A percentile compares a stretch with the other conserved stretches of the same genome.
These are phyloP conservation scores for Drosophila cardini DNA, from an alignment of 1,140 invertebrate species.

Conservation along the genomic window DNA sequence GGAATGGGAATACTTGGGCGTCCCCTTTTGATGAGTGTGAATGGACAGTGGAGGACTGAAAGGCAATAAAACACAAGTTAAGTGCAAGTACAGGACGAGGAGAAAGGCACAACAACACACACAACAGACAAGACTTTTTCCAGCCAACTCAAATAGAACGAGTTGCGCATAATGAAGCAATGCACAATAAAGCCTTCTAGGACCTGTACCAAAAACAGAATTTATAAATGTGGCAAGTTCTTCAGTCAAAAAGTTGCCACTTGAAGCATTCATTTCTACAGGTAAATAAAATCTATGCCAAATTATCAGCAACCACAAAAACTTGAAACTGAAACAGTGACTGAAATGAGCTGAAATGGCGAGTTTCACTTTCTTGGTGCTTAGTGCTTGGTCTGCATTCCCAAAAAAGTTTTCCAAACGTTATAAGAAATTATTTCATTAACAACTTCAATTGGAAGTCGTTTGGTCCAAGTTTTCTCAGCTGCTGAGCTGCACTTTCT, in stretches of 20 bases:
- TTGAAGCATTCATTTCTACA: constrained; percentile 11
- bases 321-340: constrained; percentile 6
- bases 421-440: constrained; percentile 79
- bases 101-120: constrained; percentile 17
- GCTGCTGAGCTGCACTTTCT: constrained; percentile 32
- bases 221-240: constrained; percentile 64
- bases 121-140: constrained; percentile 58
- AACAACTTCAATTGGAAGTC: constrained; percentile 77
- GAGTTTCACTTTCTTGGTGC: constrained; percentile 71
- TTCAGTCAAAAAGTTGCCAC: constrained; percentile 33
- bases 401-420: constrained; percentile 46
- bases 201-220: constrained; percentile 22
- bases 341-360: constrained; percentile 65
- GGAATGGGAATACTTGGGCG: constrained; percentile 45
- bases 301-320: constrained; percentile 57
- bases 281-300: constrained; percentile 72
- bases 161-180: constrained; percentile 81
- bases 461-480: constrained; percentile 55
- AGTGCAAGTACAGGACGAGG: constrained; percentile 56
- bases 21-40: constrained; percentile 68
- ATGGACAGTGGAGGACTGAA: constrained; percentile 45
- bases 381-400: constrained; percentile 20
- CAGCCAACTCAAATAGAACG: constrained; percentile 78
- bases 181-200: constrained; percentile 57
- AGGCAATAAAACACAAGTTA: constrained; percentile 47